These are phyloP conservation scores for Cynoglossus semilaevis DNA, from an alignment of 2,113 vertebrate genomes.

Conservation along the genomic window DNA sequence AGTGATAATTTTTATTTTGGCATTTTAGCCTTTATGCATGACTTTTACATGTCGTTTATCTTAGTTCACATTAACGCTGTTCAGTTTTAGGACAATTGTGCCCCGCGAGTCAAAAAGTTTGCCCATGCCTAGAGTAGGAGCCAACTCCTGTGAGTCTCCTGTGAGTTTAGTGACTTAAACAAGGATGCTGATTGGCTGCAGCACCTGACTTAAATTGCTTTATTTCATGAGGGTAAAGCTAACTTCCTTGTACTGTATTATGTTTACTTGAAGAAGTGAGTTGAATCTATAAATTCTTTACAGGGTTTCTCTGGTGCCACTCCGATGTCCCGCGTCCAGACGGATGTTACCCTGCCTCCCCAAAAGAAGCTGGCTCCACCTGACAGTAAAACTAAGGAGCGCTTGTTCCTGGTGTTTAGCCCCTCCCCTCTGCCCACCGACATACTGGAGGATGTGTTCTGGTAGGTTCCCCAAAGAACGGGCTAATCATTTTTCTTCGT, in stretches of 20 bases:
- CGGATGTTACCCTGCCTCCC: conserved; percentile 85
- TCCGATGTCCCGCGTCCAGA: conserved; percentile 83
- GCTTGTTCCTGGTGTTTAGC: conserved; percentile 93
- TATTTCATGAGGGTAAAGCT: too few species aligned
- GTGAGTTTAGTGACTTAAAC: too few species aligned
- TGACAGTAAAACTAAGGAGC: conserved; percentile 87
- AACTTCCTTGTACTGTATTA: background rate
- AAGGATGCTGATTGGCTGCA: too few species aligned
- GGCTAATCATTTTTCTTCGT: background rate
- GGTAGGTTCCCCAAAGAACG: conserved; percentile 71
- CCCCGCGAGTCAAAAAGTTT: too few species aligned
- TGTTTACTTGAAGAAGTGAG: background rate
- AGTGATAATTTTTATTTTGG: too few species aligned
- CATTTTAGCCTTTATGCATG: too few species aligned
- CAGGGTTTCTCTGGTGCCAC: conserved; percentile 63
- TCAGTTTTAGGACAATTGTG: too few species aligned
- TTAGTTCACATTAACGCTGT: too few species aligned
- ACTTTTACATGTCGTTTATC: too few species aligned
- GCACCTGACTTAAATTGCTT: too few species aligned
- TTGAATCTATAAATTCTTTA: background rate
- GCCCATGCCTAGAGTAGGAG: too few species aligned
- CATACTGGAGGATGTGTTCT: conserved; percentile 93
- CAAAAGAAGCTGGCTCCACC: conserved; percentile 85
- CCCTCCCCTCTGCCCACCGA: conserved; percentile 87
- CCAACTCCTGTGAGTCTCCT: too few species aligned